Percentiles rank a stretch among this genome's conserved stretches.
phyloP scores from a whole-genome alignment of 2,113 vertebrate species.

The Tychaedon coryphoeus region DNA sequence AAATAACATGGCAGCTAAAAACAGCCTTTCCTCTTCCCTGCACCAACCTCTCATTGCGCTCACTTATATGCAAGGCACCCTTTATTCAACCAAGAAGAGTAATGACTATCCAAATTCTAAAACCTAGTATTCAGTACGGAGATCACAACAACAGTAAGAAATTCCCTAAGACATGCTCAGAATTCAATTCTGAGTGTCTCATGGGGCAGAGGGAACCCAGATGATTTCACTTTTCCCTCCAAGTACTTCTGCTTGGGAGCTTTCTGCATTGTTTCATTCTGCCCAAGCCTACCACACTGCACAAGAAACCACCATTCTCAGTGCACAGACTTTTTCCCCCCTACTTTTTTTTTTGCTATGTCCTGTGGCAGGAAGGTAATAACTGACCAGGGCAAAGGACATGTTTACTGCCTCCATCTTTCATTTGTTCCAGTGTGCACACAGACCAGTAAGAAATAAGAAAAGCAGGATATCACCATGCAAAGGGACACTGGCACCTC shows the following conservation, averaged over 20 bases:
- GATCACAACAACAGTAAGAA: background rate
- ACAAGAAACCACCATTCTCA: background rate
- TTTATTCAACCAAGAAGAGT: background rate
- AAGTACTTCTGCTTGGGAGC: background rate
- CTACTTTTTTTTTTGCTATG: background rate
- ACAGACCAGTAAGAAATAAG: background rate
- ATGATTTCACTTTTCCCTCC: background rate
- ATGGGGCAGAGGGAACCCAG: background rate
- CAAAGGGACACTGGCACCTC: background rate
- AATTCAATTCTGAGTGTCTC: background rate
- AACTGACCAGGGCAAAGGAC: background rate
- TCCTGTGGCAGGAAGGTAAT: background rate
- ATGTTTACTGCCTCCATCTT: background rate
- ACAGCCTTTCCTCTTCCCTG: slow-evolving; percentile 17
- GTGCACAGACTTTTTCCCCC: background rate
- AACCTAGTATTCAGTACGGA: background rate
- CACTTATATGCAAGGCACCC: background rate
- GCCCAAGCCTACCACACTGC: background rate
- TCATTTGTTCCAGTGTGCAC: background rate
- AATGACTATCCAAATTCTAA: background rate
- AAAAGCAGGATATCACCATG: background rate
- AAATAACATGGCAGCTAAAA: slow-evolving; percentile 36
- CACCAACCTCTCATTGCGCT: background rate
- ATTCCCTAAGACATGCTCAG: background rate
- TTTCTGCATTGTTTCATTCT: background rate